phyloP scores from a whole-genome alignment of 2,888 invertebrate species.

The Meta bourneti region DNA sequence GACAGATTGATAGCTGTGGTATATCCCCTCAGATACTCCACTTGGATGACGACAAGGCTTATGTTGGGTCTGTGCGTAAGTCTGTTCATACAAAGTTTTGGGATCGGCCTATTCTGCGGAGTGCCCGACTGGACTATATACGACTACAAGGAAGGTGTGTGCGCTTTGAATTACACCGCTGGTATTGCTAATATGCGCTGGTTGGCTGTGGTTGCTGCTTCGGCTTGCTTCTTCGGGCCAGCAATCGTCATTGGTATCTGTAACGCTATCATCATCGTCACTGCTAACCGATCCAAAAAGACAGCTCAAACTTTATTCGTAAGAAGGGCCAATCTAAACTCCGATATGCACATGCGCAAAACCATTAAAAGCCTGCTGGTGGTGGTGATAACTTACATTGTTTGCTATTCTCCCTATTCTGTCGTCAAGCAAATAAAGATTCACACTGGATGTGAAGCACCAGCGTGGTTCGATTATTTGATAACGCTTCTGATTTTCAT shows the following conservation, averaged over 20 bases:
- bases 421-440: slow-evolving; percentile 81
- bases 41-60: slow-evolving; percentile 29
- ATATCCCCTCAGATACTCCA: slow-evolving; percentile 79
- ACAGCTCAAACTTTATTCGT: background rate
- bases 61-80: background rate
- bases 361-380: slow-evolving; percentile 78
- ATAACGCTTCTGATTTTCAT: slow-evolving; percentile 79
- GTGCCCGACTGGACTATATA: slow-evolving; percentile 44
- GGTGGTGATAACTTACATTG: slow-evolving; percentile 80
- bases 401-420: slow-evolving; percentile 81
- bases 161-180: slow-evolving; percentile 41
- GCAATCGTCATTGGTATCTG: slow-evolving; percentile 16
- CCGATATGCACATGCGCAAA: slow-evolving; percentile 40
- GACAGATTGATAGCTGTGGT: slow-evolving; percentile 80
- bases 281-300: slow-evolving; percentile 40
- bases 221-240: slow-evolving; percentile 30
- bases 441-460: slow-evolving; percentile 76
- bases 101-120: background rate
- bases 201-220: background rate
- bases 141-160: slow-evolving; percentile 63
- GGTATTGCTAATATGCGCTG: background rate
- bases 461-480: slow-evolving; percentile 79
- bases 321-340: too few species aligned
- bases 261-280: slow-evolving; percentile 33
- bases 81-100: background rate